phyloP scores from a whole-genome alignment of 1,140 invertebrate species.

The Ericerus pela region DNA sequence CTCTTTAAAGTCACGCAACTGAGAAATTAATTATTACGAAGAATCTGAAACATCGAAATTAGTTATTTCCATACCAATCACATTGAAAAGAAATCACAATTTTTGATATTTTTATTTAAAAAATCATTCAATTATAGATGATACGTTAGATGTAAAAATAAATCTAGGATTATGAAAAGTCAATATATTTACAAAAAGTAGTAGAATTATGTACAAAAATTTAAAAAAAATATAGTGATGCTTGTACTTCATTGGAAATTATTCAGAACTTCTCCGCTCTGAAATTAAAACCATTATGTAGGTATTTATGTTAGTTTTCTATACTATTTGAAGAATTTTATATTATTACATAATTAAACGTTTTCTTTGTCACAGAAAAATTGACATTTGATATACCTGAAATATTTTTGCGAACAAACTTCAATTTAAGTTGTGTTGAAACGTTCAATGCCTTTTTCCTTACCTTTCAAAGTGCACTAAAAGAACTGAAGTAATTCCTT shows the following conservation, averaged over 20 bases:
- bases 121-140: too few species aligned
- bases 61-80: too few species aligned
- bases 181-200: too few species aligned
- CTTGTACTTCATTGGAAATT: conserved; percentile 30
- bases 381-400: conserved; percentile 39
- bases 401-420: conserved; percentile 69
- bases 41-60: too few species aligned
- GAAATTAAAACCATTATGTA: conserved; percentile 33
- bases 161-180: too few species aligned
- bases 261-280: conserved; percentile 36
- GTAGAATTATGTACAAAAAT: conserved; percentile 33
- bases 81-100: too few species aligned
- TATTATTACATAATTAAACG: not conserved
- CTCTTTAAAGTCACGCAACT: too few species aligned
- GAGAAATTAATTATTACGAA: too few species aligned
- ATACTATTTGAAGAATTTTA: not conserved
- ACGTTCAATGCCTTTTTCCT: conserved; percentile 66
- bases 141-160: too few species aligned
- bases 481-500: not conserved
- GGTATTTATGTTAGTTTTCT: not conserved
- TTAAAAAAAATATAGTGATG: conserved; percentile 27
- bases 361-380: conserved; percentile 15
- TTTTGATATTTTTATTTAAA: too few species aligned
- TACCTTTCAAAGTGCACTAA: conserved; percentile 14
- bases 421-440: conserved; percentile 63